Conservation (phyloP, 1,140 invertebrate species). For the Delia radicum region DNA sequence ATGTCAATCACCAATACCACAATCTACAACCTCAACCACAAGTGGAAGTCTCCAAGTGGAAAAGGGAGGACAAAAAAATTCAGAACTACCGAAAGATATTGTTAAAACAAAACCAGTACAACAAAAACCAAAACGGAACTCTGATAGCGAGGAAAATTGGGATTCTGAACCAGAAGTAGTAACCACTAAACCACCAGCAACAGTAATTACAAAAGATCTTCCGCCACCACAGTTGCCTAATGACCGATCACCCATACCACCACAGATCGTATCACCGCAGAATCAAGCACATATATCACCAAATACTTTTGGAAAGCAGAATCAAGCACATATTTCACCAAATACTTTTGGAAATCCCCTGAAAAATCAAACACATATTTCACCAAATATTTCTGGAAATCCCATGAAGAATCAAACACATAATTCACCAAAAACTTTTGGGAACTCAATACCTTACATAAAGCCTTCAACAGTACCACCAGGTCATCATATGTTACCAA, state of each 20-base stretch:
- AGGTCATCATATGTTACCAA: too few relatives aligned
- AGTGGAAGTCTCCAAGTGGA: neutral
- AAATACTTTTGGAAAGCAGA: neutral
- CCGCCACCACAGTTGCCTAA: neutral
- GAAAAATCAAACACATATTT: neutral
- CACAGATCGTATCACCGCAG: neutral
- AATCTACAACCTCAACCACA: neutral
- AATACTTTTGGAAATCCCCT: neutral
- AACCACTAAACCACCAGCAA: neutral
- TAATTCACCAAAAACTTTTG: too few relatives aligned
- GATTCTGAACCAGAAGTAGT: conserved; percentile 25
- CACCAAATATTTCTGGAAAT: neutral
- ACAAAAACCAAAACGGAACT: neutral
- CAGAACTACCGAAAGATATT: neutral
- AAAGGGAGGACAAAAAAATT: neutral
- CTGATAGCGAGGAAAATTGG: conserved; percentile 25
- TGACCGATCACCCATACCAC: neutral
- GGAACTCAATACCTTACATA: too few relatives aligned
- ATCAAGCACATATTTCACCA: neutral
- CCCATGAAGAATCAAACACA: neutral
- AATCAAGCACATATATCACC: neutral
- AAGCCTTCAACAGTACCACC: neutral
- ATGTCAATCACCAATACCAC: too few relatives aligned
- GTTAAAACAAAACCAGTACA: neutral
- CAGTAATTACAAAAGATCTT: neutral